Percentiles rank a stretch among this genome's conserved stretches.
Conservation (phyloP, 2,113 vertebrate genomes). For the Myotis brandtii region DNA sequence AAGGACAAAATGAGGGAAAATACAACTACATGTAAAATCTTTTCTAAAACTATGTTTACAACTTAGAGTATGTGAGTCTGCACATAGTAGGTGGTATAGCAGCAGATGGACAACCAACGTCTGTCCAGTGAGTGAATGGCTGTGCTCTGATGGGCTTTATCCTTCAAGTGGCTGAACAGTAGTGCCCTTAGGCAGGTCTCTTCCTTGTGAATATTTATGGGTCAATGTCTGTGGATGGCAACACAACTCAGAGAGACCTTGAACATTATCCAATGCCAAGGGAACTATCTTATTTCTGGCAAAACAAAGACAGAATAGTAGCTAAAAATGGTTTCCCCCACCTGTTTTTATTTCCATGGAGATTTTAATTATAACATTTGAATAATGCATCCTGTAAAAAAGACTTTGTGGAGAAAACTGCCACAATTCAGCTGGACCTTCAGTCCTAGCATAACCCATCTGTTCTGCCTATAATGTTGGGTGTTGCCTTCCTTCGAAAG, state of each 20-base stretch:
- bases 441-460: not conserved
- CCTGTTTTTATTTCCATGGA: slow-evolving; percentile 3
- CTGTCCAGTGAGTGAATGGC: not conserved
- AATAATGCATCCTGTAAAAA: not conserved
- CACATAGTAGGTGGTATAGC: not conserved
- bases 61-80: not conserved
- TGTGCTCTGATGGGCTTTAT: not conserved
- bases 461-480: not conserved
- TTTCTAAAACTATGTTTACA: not conserved
- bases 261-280: not conserved
- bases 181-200: not conserved
- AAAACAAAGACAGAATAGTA: not conserved
- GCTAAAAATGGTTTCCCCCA: not conserved
- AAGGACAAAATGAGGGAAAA: slow-evolving; percentile 1
- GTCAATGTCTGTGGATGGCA: not conserved
- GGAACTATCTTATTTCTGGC: not conserved
- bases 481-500: not conserved
- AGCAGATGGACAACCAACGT: too few relatives aligned
- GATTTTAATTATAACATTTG: not conserved
- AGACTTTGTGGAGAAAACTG: not conserved
- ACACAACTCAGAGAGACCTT: not conserved
- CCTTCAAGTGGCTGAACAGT: not conserved
- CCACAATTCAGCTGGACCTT: not conserved
- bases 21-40: not conserved
- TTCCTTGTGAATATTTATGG: not conserved